Percentiles rank a stretch among this genome's conserved stretches.
phyloP scores from a whole-genome alignment of 2,797 vertebrate genomes.

The Tamandua tetradactyla region DNA sequence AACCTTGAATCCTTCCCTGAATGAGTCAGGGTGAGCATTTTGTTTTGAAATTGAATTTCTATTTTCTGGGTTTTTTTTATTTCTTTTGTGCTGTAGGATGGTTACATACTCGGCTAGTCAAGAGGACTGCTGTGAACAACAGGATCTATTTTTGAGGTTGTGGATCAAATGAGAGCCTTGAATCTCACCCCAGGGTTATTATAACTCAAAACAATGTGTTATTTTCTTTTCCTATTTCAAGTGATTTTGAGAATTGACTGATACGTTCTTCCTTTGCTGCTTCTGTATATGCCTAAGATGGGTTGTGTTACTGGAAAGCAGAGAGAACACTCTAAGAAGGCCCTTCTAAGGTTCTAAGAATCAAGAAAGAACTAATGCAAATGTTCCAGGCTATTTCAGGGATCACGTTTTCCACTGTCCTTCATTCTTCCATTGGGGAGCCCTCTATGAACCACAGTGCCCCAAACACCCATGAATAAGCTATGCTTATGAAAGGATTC shows the following conservation, averaged over 20 bases:
- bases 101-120: slow-evolving; percentile 45
- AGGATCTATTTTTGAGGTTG: slow-evolving; percentile 56
- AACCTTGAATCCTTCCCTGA: slow-evolving; percentile 64
- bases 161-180: slow-evolving; percentile 64
- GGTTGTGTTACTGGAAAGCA: slow-evolving; percentile 54
- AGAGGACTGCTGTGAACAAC: slow-evolving; percentile 63
- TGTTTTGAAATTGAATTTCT: slow-evolving; percentile 68
- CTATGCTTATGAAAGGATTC: neutral
- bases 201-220: slow-evolving; percentile 61
- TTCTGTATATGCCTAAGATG: slow-evolving; percentile 42
- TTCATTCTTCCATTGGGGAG: neutral
- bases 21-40: slow-evolving; percentile 67
- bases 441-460: neutral
- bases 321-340: slow-evolving; percentile 28
- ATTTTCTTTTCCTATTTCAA: slow-evolving; percentile 56
- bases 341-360: neutral
- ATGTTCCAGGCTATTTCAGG: neutral
- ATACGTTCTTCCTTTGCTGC: slow-evolving; percentile 41
- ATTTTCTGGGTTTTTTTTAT: slow-evolving; percentile 39
- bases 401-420: neutral
- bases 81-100: neutral
- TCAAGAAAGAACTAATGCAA: neutral
- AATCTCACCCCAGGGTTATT: slow-evolving; percentile 61
- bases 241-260: slow-evolving; percentile 61
- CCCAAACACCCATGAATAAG: neutral